These are phyloP conservation scores for Lordiphosa clarofinis DNA, from an alignment of 1,140 invertebrate species.

Conservation along the genomic window DNA sequence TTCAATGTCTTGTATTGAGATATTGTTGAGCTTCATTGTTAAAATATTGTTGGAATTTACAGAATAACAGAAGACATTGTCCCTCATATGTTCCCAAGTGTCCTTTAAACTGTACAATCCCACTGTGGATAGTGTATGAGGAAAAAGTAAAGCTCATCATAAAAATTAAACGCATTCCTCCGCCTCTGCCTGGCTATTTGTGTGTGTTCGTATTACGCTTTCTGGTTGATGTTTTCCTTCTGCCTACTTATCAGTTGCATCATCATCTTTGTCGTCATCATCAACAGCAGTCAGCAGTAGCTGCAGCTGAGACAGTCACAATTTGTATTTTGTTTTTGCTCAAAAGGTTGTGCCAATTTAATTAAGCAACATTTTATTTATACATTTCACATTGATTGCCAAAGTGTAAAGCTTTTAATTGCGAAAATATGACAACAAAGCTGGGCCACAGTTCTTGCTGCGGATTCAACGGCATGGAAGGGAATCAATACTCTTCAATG, in stretches of 20 bases:
- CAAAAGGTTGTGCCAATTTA: slow-evolving; percentile 71
- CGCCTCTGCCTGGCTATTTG: slow-evolving; percentile 14
- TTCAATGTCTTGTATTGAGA: no score
- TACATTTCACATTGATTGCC: slow-evolving; percentile 58
- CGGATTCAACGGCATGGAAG: not conserved
- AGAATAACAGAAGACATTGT: no score
- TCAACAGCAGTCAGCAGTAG: slow-evolving; percentile 20
- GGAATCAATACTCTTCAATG: slow-evolving; percentile 34
- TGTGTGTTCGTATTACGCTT: slow-evolving; percentile 14
- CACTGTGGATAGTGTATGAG: slow-evolving; percentile 20
- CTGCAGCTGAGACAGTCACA: not conserved
- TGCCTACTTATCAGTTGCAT: slow-evolving; percentile 59
- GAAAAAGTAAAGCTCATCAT: slow-evolving; percentile 42
- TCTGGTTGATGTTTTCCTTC: slow-evolving; percentile 2
- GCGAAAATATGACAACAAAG: slow-evolving; percentile 43
- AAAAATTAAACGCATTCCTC: slow-evolving; percentile 68
- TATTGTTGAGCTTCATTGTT: no score
- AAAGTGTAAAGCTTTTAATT: slow-evolving; percentile 71
- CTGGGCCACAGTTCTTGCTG: slow-evolving; percentile 6
- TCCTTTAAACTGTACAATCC: not conserved
- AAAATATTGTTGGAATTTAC: no score
- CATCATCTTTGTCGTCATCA: slow-evolving; percentile 39
- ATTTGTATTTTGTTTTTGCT: slow-evolving; percentile 28
- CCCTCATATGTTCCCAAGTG: no score
- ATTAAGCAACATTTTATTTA: slow-evolving; percentile 73